phyloP scores from a whole-genome alignment of 2,797 vertebrate genomes.

The Gallinago stenura region DNA sequence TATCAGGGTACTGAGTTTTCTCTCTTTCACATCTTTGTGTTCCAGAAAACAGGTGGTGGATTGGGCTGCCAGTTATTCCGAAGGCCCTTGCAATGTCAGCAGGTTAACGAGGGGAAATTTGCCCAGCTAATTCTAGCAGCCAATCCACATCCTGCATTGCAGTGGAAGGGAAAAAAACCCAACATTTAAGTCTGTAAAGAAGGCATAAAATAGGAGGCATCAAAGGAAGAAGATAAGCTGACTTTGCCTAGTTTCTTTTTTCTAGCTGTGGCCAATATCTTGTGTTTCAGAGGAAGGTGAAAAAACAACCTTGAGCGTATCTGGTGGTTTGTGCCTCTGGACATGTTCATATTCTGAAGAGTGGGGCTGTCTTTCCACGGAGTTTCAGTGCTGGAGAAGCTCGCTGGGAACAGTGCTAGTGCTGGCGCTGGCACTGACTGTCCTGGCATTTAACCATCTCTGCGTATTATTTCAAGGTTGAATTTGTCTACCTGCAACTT shows the following conservation, averaged over 20 bases:
- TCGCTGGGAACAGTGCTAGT: not conserved
- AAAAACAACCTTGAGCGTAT: not conserved
- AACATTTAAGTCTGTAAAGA: not conserved
- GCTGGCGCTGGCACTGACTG: not conserved
- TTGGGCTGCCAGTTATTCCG: not conserved
- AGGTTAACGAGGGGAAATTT: not conserved
- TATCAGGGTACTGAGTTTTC: not conserved
- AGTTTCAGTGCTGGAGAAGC: not conserved
- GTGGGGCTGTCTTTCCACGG: not conserved
- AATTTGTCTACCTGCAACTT: not conserved
- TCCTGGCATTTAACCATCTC: not conserved
- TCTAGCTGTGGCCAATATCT: not conserved
- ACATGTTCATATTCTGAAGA: not conserved
- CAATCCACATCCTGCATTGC: not conserved
- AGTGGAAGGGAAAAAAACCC: not conserved
- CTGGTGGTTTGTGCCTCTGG: not conserved
- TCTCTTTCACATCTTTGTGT: not conserved
- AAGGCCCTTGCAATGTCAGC: constrained; percentile 6
- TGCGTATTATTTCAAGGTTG: not conserved
- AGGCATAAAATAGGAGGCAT: not conserved
- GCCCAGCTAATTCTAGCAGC: not conserved
- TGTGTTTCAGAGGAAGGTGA: not conserved
- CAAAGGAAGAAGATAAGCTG: not conserved
- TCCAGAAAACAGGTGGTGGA: not conserved
- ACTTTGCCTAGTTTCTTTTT: not conserved